These are phyloP conservation scores for Anas flavirostris DNA, from an alignment of 2,797 vertebrate genomes.

Conservation along the genomic window DNA sequence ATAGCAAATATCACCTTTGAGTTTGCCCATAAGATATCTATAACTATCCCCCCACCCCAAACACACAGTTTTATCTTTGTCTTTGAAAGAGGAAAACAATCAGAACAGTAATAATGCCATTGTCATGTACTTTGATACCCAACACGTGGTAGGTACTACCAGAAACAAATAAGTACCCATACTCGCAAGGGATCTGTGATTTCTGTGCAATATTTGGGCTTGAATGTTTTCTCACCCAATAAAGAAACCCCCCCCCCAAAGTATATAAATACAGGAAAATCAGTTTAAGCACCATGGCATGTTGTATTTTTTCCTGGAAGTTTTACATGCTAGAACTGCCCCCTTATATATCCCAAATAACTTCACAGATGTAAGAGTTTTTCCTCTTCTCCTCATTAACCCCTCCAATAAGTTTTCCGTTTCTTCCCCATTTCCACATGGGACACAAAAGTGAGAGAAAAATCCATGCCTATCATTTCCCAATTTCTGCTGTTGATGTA, in stretches of 20 bases:
- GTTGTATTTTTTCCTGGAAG: background rate
- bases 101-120: background rate
- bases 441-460: background rate
- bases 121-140: background rate
- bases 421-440: background rate
- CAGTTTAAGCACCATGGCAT: background rate
- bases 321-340: background rate
- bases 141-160: background rate
- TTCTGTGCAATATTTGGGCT: background rate
- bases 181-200: background rate
- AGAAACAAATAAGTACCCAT: constrained; percentile 15
- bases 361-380: background rate
- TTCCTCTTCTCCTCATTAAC: background rate
- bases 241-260: rapidly evolving
- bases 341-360: background rate
- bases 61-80: background rate
- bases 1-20: background rate
- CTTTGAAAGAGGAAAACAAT: background rate
- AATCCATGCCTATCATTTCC: background rate
- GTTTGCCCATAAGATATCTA: background rate
- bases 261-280: background rate
- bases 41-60: background rate
- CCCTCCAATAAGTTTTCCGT: background rate
- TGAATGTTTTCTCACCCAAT: background rate
- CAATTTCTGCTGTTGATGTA: background rate